These are phyloP conservation scores for Pygoscelis antarcticus DNA, from an alignment of 2,113 vertebrate species.

Conservation along the genomic window DNA sequence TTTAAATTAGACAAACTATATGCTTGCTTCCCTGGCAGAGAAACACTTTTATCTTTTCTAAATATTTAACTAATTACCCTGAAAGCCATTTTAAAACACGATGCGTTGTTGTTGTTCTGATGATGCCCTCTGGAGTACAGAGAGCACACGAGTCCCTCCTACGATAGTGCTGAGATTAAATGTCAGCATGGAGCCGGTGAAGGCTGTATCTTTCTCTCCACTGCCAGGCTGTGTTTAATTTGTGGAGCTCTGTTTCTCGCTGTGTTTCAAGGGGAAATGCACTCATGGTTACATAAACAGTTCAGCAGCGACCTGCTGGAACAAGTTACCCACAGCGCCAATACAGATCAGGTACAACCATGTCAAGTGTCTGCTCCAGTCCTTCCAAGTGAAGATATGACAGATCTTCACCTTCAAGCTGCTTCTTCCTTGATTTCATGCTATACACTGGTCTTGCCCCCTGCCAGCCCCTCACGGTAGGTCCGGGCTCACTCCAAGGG, in stretches of 20 bases:
- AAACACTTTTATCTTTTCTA: background rate
- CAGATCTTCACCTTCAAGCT: background rate
- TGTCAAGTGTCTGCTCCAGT: background rate
- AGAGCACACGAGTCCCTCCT: background rate
- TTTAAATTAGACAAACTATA: background rate
- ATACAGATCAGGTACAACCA: background rate
- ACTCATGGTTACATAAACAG: accelerated
- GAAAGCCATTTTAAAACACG: background rate
- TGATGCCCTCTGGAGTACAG: background rate
- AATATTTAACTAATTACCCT: background rate
- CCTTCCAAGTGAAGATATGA: accelerated
- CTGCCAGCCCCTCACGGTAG: background rate
- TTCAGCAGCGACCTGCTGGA: background rate
- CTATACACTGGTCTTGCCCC: background rate
- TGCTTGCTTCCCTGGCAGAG: background rate
- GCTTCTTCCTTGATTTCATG: background rate
- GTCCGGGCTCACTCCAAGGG: background rate
- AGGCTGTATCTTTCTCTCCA: background rate
- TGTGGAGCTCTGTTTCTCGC: background rate
- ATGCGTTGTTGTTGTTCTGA: background rate
- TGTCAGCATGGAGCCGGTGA: accelerated
- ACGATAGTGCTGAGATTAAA: accelerated
- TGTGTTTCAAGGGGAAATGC: background rate
- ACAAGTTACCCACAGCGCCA: background rate
- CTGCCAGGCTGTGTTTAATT: background rate